Evolutionary conservation across 2,888 invertebrate genomes (phyloP).

Genomic region (Drosophila monieri): DNA sequence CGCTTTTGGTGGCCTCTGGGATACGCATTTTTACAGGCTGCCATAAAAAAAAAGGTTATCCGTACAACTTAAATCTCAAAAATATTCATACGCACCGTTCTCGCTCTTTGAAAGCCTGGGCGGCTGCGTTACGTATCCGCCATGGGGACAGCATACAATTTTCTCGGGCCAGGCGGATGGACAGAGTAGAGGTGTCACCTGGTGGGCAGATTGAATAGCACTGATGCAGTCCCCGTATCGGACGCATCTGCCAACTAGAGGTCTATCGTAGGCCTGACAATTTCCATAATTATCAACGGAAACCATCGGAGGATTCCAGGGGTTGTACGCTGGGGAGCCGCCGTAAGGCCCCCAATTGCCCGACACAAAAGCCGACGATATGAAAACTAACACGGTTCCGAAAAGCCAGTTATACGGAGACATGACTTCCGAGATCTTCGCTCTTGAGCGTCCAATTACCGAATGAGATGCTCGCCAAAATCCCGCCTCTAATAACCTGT

Average conservation of each 20-base stretch:
- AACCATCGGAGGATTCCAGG: background rate
- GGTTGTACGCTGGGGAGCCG: slow-evolving; percentile 1
- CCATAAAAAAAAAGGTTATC: background rate
- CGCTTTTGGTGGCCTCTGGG: slow-evolving; percentile 17
- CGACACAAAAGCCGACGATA: background rate
- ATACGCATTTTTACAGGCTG: slow-evolving; percentile 31
- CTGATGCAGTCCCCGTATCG: slow-evolving; percentile 37
- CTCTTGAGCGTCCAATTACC: slow-evolving; percentile 4
- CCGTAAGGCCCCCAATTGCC: background rate
- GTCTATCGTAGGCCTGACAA: slow-evolving; percentile 41
- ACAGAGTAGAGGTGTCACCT: slow-evolving; percentile 31
- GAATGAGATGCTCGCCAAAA: slow-evolving; percentile 17
- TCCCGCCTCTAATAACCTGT: slow-evolving; percentile 1
- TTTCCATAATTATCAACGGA: slow-evolving; percentile 32
- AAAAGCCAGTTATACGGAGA: slow-evolving; percentile 1
- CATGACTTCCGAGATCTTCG: slow-evolving; percentile 11
- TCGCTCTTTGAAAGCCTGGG: slow-evolving; percentile 19
- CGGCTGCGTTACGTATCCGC: slow-evolving; percentile 23
- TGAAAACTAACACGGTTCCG: background rate
- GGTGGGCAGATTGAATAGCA: slow-evolving; percentile 32
- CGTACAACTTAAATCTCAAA: background rate
- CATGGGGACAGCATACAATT: slow-evolving; percentile 52
- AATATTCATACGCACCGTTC: slow-evolving; percentile 13
- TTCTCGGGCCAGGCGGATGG: slow-evolving; percentile 21
- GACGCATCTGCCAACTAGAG: slow-evolving; percentile 40